These are phyloP conservation scores for Pseudococcus longispinus DNA, from an alignment of 2,888 invertebrate species.

Conservation along the genomic window DNA sequence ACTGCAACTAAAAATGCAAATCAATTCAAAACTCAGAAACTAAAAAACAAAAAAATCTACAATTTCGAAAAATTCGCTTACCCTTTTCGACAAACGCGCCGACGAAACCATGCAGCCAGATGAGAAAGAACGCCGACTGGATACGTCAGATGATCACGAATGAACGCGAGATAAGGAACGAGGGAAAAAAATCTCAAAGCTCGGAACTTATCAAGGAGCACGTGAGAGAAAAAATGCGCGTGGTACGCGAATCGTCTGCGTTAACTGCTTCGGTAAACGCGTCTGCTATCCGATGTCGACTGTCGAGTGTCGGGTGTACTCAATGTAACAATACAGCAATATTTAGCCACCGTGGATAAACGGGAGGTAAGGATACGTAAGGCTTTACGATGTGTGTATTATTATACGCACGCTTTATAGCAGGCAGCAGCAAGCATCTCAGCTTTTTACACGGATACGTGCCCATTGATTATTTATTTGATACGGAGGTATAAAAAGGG, in stretches of 20 bases:
- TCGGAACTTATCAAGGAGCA: constrained; percentile 45
- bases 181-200: constrained; percentile 7
- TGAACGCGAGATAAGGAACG: constrained; percentile 34
- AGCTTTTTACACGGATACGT: background rate
- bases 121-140: background rate
- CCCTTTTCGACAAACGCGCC: background rate
- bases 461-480: constrained; percentile 54
- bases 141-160: constrained; percentile 34
- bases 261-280: constrained; percentile 52
- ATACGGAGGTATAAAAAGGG: constrained; percentile 18
- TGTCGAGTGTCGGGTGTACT: constrained; percentile 51
- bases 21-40: background rate
- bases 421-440: too few relatives aligned
- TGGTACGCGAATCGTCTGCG: constrained; percentile 52
- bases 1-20: background rate
- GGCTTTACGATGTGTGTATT: constrained; percentile 45
- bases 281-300: constrained; percentile 51
- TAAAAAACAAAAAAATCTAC: background rate
- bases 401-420: constrained; percentile 38
- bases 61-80: background rate
- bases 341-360: constrained; percentile 38
- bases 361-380: background rate
- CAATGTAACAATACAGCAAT: constrained; percentile 50
- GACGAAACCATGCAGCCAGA: background rate
- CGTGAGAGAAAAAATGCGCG: constrained; percentile 56